Evolutionary conservation across 2,888 invertebrate genomes (phyloP), one percentile per base, ranked within the genome.

Genomic region (Unio pictorum): DNA sequence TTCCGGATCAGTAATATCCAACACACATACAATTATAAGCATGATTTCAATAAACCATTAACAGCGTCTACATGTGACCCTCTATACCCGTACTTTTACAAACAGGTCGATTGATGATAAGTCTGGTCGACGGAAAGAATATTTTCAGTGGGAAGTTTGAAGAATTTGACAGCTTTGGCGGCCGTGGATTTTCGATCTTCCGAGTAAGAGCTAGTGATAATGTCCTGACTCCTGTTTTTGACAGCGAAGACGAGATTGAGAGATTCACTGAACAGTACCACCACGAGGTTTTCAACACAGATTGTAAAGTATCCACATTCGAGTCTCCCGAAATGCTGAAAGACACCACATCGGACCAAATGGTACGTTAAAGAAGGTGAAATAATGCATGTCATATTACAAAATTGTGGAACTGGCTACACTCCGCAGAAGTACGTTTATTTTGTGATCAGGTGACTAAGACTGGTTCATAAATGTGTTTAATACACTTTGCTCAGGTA

Each of bases 141-240:
- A 34, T 64, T 8, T 73, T 76, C n/a, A 71, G 66, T 3, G 67
- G 69, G 18, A 73, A 68, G 64, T 70, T 72, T 45, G 61, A 64
- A 26, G 64, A 75, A 30, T 66, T 76, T 4, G 69, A 72, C 11
- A 69, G 74, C 15, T 82, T 81, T 64, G 82, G 82, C 23, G 81
- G 81, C 8, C 74, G 82, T 28, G 82, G 82, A 11, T 81, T 81
- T 60, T 80, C 80, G n/a, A 71, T 82, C 17, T 82, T 80, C 80
- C 79, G 81, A 59, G 45, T 45, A 11, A 45, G 45, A 15, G 30
- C 80, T 15, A 30, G 63, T 17, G 64, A 74, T 55, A 45, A 45
- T 45, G 60, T 79, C 26, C 30, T 23, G 4, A 56, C 65, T 4
- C 76, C 79, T 0, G 68, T 81, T 8, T 81, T 72, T 45, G 81